A percentile compares a stretch with the other conserved stretches of the same genome.
phyloP scores from a whole-genome alignment of 2,797 vertebrate genomes.

The Otus scops region DNA sequence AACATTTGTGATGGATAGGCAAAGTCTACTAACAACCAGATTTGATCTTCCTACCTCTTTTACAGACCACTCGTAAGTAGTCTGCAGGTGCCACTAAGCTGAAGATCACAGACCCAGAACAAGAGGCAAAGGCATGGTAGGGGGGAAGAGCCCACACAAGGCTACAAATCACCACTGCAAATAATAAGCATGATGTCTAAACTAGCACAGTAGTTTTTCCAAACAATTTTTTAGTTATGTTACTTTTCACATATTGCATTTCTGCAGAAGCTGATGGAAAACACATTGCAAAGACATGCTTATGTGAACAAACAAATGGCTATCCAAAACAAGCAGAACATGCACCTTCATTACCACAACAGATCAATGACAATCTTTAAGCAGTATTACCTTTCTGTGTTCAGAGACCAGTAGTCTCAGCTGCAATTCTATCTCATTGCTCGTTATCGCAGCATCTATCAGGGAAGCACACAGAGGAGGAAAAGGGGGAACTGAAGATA shows the following conservation, averaged over 20 bases:
- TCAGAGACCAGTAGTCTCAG: slow-evolving; percentile 88
- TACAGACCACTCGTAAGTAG: background rate
- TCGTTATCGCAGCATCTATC: slow-evolving; percentile 82
- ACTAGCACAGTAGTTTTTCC: background rate
- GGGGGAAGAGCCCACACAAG: background rate
- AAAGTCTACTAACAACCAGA: background rate
- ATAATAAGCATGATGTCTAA: background rate
- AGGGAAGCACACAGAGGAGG: slow-evolving; percentile 87
- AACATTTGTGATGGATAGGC: background rate
- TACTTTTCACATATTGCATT: background rate
- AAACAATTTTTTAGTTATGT: background rate
- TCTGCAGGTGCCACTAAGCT: background rate
- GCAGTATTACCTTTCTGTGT: slow-evolving; percentile 89
- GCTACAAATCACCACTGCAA: background rate
- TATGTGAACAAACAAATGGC: background rate
- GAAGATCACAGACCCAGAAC: background rate
- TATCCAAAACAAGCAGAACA: background rate
- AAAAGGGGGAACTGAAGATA: slow-evolving; percentile 82
- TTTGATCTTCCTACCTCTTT: background rate
- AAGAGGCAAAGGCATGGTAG: background rate
- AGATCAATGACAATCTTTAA: background rate
- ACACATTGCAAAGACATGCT: background rate
- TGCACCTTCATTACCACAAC: background rate
- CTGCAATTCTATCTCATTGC: slow-evolving; percentile 92
- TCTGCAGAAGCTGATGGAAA: background rate